These are phyloP conservation scores for Eulithis prunata DNA, from an alignment of 2,888 invertebrate genomes.

Conservation along the genomic window DNA sequence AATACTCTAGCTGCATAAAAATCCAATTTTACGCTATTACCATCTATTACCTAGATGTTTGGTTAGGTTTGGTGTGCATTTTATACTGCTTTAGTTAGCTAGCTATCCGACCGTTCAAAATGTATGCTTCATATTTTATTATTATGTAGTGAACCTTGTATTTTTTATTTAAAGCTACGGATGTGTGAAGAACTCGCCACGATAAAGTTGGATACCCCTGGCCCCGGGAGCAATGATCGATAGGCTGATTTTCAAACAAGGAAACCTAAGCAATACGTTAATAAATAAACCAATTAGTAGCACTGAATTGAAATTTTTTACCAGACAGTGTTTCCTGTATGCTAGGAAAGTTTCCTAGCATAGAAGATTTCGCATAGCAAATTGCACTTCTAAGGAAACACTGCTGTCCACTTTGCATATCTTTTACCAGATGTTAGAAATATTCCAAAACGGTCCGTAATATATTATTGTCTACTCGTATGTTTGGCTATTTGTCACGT, in stretches of 20 bases:
- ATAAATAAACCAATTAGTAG: not conserved
- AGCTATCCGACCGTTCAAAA: not conserved
- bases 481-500: conserved; percentile 47
- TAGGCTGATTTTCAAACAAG: conserved; percentile 7
- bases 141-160: not conserved
- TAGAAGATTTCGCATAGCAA: no score
- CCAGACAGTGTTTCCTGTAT: not conserved
- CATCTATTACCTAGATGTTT: not conserved
- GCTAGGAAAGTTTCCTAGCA: no score
- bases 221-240: conserved; percentile 15
- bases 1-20: conserved; percentile 14
- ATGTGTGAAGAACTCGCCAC: conserved; percentile 12
- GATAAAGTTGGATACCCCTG: conserved; percentile 12
- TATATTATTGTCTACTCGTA: conserved; percentile 27
- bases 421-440: conserved; percentile 24
- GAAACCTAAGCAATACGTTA: not conserved
- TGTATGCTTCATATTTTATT: not conserved
- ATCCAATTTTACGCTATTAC: not conserved
- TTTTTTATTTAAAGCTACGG: conserved; percentile 11
- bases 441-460: conserved; percentile 24
- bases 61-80: not conserved
- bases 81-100: not conserved
- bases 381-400: no score
- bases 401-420: conserved; percentile 23
- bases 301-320: not conserved